Conservation (phyloP, 2,113 vertebrate genomes). For the Electrona antarctica region DNA sequence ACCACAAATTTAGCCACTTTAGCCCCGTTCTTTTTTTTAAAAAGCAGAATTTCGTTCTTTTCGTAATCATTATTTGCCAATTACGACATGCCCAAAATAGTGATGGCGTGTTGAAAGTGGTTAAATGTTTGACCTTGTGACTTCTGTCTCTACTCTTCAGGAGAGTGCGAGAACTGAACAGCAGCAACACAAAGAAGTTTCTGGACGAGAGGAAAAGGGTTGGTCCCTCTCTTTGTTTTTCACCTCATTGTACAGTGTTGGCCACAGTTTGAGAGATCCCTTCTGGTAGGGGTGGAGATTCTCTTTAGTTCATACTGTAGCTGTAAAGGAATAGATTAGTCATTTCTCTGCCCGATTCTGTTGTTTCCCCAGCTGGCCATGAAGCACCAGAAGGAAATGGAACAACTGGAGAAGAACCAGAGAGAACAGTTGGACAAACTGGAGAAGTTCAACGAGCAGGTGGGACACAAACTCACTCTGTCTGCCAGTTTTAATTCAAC, state of each 20-base stretch:
- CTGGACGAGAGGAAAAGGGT: constrained; percentile 98
- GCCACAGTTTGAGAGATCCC: too few relatives aligned
- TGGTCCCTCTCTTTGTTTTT: constrained; percentile 47
- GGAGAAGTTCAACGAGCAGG: constrained; percentile 98
- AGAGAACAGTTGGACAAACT: constrained; percentile 93
- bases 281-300: too few relatives aligned
- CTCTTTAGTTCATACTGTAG: too few relatives aligned
- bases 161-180: constrained; percentile 95
- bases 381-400: constrained; percentile 98
- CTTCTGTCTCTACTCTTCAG: constrained; percentile 68
- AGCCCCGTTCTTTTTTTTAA: too few relatives aligned
- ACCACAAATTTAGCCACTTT: too few relatives aligned
- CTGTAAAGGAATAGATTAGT: too few relatives aligned
- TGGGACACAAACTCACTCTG: constrained; percentile 57
- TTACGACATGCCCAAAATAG: too few relatives aligned
- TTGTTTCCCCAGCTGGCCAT: constrained; percentile 85
- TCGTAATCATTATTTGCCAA: background rate
- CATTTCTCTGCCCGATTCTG: background rate
- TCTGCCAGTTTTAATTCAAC: too few relatives aligned
- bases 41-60: too few relatives aligned
- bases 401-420: constrained; percentile 94
- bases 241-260: too few relatives aligned
- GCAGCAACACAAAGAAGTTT: constrained; percentile 99
- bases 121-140: background rate
- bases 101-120: too few relatives aligned